Percentiles rank a stretch among this genome's conserved stretches.
These are phyloP conservation scores for Andrena hattorfiana DNA, from an alignment of 2,888 invertebrate species.

Conservation along the genomic window DNA sequence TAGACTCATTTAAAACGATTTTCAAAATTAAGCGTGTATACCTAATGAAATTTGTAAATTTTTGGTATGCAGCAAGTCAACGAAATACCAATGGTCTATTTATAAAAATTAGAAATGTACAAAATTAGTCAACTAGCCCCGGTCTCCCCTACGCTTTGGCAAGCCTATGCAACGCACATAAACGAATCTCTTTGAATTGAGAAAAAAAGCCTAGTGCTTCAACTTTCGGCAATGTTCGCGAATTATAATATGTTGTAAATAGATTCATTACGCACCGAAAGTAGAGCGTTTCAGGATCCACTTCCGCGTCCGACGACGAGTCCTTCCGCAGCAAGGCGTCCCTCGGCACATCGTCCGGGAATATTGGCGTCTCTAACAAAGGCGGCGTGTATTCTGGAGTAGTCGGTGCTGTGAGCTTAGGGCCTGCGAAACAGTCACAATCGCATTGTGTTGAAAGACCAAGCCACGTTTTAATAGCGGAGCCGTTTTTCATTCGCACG, in stretches of 20 bases:
- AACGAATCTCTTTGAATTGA: too few relatives aligned
- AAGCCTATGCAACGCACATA: too few relatives aligned
- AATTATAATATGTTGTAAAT: not conserved
- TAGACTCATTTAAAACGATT: too few relatives aligned
- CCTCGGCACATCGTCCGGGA: slow-evolving; percentile 69
- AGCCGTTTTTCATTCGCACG: not conserved
- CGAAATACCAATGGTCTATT: too few relatives aligned
- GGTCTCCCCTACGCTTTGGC: too few relatives aligned
- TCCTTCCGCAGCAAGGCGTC: slow-evolving; percentile 58
- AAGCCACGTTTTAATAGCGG: not conserved
- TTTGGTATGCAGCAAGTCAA: too few relatives aligned
- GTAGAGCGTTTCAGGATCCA: slow-evolving; percentile 81
- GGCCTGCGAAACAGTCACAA: slow-evolving; percentile 70
- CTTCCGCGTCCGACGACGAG: slow-evolving; percentile 67
- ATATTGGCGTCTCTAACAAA: slow-evolving; percentile 77
- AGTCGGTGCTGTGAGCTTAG: slow-evolving; percentile 77
- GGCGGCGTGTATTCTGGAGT: slow-evolving; percentile 74
- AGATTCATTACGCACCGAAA: slow-evolving; percentile 76
- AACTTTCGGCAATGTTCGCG: not conserved
- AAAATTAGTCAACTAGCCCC: too few relatives aligned
- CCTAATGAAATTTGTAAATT: too few relatives aligned
- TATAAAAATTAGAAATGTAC: too few relatives aligned
- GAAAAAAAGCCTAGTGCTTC: not conserved
- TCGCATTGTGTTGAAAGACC: not conserved
- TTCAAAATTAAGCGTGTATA: too few relatives aligned